phyloP scores from a whole-genome alignment of 2,797 vertebrate genomes.

The Karalla daura region DNA sequence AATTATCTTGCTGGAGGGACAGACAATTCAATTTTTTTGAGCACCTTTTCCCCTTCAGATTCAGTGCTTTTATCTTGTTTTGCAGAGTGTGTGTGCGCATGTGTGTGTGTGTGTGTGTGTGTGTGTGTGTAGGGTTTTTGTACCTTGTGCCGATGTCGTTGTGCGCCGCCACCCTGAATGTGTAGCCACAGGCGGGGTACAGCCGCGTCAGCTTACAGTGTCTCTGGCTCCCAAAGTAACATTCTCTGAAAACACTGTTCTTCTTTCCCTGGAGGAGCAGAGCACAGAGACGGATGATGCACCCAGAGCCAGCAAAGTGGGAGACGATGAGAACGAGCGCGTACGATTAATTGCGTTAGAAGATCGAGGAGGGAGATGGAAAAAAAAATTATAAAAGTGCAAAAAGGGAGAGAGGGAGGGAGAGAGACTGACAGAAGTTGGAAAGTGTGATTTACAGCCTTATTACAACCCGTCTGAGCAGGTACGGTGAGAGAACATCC shows the following conservation, averaged over 20 bases:
- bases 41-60: no score
- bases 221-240: conserved; percentile 94
- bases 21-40: no score
- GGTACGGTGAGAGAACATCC: neutral
- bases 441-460: conserved; percentile 2
- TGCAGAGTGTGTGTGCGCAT: neutral
- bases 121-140: neutral
- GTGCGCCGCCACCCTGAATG: conserved; percentile 94
- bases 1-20: no score
- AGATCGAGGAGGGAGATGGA: neutral
- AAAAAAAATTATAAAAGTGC: neutral
- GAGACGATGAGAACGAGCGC: neutral
- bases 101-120: neutral
- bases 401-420: neutral
- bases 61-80: no score
- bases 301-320: neutral
- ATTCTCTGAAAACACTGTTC: conserved; percentile 96
- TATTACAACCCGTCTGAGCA: conserved; percentile 17
- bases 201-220: conserved; percentile 94
- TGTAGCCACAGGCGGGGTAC: conserved; percentile 93
- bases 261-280: conserved; percentile 98
- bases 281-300: neutral
- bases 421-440: neutral
- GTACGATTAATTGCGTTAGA: neutral
- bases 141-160: conserved; percentile 97